Evolutionary conservation across 2,888 invertebrate genomes (phyloP).

Genomic region (Campoplex nolae): DNA sequence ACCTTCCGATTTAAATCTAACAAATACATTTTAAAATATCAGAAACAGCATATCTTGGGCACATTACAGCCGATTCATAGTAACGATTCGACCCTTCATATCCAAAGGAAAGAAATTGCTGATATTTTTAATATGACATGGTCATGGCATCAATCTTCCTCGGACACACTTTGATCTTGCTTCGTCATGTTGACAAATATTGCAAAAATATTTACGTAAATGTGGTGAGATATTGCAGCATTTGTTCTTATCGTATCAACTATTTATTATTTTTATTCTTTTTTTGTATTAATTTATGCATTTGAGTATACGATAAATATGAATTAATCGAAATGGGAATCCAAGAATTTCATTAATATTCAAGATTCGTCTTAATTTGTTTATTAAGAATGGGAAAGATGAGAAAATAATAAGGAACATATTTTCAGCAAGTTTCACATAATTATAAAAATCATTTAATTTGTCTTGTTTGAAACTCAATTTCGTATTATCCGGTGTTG

Average conservation of each 20-base stretch:
- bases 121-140: conserved; percentile 82
- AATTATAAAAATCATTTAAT: not conserved
- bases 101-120: conserved; percentile 75
- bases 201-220: not conserved
- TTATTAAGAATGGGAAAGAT: not conserved
- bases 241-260: not conserved
- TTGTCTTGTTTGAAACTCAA: conserved; percentile 13
- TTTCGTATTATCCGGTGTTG: not conserved
- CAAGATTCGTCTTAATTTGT: not conserved
- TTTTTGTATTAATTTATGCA: not conserved
- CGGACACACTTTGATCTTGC: conserved; percentile 18
- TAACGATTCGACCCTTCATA: not conserved
- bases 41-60: not conserved
- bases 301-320: no score
- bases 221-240: not conserved
- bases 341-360: not conserved
- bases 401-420: not conserved
- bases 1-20: not conserved
- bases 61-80: not conserved
- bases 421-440: not conserved
- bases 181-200: not conserved
- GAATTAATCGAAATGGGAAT: no score
- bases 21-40: not conserved
- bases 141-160: conserved; percentile 63
- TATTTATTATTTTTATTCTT: not conserved